Percentiles rank a stretch among this genome's conserved stretches.
Evolutionary conservation across 2,113 vertebrate species (phyloP).

Genomic region (Tachuris rubrigastra): DNA sequence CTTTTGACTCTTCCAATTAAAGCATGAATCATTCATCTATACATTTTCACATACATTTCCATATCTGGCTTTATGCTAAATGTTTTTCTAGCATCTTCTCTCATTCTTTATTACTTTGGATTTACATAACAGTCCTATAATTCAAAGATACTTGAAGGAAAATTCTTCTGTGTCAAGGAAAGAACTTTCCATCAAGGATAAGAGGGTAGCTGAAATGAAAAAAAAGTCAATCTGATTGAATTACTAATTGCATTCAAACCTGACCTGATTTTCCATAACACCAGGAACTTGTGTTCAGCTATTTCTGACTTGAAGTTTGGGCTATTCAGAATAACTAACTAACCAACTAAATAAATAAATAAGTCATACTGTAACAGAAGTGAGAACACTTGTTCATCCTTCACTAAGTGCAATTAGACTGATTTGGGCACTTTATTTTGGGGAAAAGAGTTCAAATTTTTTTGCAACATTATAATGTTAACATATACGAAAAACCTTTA

Average conservation of each 20-base stretch:
- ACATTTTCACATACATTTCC: neutral
- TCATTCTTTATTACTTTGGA: conserved; percentile 22
- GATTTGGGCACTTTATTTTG: neutral
- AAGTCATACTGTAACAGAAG: neutral
- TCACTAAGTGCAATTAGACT: neutral
- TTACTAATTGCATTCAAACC: neutral
- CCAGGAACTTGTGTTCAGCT: neutral
- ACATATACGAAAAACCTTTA: neutral
- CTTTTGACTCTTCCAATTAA: neutral
- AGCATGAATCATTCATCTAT: neutral
- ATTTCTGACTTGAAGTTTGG: neutral
- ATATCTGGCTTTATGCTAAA: neutral
- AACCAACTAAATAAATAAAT: neutral
- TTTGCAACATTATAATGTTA: neutral
- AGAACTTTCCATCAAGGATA: neutral
- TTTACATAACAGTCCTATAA: conserved; percentile 20
- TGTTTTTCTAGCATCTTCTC: neutral
- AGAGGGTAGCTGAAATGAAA: neutral
- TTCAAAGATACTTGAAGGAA: conserved; percentile 18
- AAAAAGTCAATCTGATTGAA: neutral
- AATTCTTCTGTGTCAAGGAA: neutral
- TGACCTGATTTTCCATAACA: neutral
- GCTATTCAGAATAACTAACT: neutral
- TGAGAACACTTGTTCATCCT: neutral
- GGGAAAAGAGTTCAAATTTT: neutral